Evolutionary conservation across 2,888 invertebrate species (phyloP), one percentile per base, ranked within the genome.

Genomic region (Machimus rusticus): DNA sequence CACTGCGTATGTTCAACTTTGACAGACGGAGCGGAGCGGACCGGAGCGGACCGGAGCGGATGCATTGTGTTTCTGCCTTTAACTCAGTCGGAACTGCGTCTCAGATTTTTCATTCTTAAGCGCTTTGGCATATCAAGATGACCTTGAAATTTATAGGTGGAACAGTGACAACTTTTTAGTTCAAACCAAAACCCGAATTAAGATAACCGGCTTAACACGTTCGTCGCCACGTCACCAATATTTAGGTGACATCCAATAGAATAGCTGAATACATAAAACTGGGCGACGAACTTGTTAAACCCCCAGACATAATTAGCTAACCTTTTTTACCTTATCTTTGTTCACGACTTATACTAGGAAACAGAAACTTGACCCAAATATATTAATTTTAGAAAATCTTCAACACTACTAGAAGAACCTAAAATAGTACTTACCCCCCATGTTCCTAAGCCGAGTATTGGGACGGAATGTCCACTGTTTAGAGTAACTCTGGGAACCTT

Each of bases 361-460:
- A 51, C 6, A 51, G 51, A 19, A 23, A 23, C 23, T 66, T 23
- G 19, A 23, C 66, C 12, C 9, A 28, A 19, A 12, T 14, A 14
- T 23, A 23, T 0, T 66, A 66, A 23, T 23, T 4, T 4, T 4
- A 46, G 5, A 4, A 12, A 46, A 28, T 12, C 23, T 9, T 19
- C 9, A 66, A 19, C 19, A 12, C 28, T 12, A 66, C 8, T 51
- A 66, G 28, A 28, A 8, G 19, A 19, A 66, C 12, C 8, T n/a
- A 55, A 66, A 66, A 51, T n/a, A 51, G 19, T 90, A 94, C 93
- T 93, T 93, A 96, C 96, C 93, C 95, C 95, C 96, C 96, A 97
- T 4, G 97, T 97, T 23, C 97, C 97, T n/a, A 97, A 93, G 1
- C 96, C 96, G 4, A 97, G 91, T 74, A 95, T 94, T 0, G 96